These are phyloP conservation scores for Coreoperca whiteheadi DNA, from an alignment of 2,113 vertebrate genomes.

Conservation along the genomic window DNA sequence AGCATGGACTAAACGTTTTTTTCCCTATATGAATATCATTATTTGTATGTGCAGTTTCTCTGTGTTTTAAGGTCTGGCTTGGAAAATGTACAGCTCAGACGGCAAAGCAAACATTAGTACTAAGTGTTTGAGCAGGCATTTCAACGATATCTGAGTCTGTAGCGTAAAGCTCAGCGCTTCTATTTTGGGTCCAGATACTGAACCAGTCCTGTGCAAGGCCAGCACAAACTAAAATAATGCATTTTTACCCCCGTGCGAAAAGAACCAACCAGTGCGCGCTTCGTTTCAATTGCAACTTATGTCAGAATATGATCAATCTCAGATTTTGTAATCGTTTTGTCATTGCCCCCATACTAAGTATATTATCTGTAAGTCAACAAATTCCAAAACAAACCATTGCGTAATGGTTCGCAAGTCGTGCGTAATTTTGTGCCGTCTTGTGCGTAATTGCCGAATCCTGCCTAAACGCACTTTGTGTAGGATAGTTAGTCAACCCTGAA, in stretches of 20 bases:
- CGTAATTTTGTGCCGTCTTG: constrained; percentile 12
- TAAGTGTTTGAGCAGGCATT: constrained; percentile 51
- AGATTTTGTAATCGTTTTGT: not conserved
- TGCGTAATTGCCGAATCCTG: not conserved
- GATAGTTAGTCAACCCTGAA: not conserved
- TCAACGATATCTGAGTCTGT: constrained; percentile 38
- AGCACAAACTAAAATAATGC: constrained; percentile 41
- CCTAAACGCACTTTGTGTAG: not conserved
- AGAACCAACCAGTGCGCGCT: not conserved
- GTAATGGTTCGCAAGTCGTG: not conserved
- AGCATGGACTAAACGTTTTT: not conserved
- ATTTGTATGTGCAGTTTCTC: not conserved
- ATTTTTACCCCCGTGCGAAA: constrained; percentile 16
- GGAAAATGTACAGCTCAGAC: constrained; percentile 32
- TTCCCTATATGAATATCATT: not conserved
- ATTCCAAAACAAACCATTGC: not conserved
- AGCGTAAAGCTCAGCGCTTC: constrained; percentile 23
- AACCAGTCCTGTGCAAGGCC: constrained; percentile 22
- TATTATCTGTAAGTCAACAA: not conserved
- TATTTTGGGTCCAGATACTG: constrained; percentile 24
- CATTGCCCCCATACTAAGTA: not conserved
- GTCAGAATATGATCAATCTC: not conserved
- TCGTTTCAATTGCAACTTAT: not conserved
- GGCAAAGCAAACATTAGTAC: constrained; percentile 31
- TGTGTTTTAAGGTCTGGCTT: constrained; percentile 6